Evolutionary conservation across 2,797 vertebrate species (phyloP), one percentile per base, ranked within the genome.

Genomic region (Sibirionetta formosa): DNA sequence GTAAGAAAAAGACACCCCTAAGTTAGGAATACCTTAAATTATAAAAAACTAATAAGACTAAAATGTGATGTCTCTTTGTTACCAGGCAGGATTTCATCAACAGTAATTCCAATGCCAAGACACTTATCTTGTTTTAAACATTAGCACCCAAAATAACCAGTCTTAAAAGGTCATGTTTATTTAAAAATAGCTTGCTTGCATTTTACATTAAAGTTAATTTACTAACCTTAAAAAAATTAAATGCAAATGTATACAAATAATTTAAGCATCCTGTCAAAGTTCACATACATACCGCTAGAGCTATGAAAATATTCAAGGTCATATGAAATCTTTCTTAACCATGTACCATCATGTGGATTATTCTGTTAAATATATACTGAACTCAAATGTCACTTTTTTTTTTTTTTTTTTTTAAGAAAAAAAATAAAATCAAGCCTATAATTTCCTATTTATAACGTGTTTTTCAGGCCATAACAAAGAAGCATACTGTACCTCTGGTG

Each of bases 401-500:
- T 36, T 36, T 36, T 46, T 11, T 82, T 42, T n/a, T 31, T 46
- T 46, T 46, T 6, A 3, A 46, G n/a, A 48, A 48, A 48, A 24
- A 24, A 48, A 48, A 48, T 44, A 84, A 71, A 40, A 60, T 15
- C 26, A 94, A 81, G 12, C 53, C 90, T 93, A 12, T 31, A 76
- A 42, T 92, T 75, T 77, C 94, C 88, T 93, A 68, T 65, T 94
- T 88, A 80, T 42, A 79, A 68, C 77, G 95, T 96, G 95, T 27
- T 96, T 97, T 95, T 69, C 87, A 98, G 97, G 97, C 97, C 80
- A 86, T 97, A 98, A 98, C 96, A 98, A 98, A 97, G 97, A 98
- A 98, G 87, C 54, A 97, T 99, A 99, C 99, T 98, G 98, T 99
- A 99, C 99, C 99, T 99, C 99, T 98, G 97, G 91, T 86, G 97